Base-by-base conservation (phyloP, 2,113 vertebrate genomes). In the Chauna torquata region DNA sequence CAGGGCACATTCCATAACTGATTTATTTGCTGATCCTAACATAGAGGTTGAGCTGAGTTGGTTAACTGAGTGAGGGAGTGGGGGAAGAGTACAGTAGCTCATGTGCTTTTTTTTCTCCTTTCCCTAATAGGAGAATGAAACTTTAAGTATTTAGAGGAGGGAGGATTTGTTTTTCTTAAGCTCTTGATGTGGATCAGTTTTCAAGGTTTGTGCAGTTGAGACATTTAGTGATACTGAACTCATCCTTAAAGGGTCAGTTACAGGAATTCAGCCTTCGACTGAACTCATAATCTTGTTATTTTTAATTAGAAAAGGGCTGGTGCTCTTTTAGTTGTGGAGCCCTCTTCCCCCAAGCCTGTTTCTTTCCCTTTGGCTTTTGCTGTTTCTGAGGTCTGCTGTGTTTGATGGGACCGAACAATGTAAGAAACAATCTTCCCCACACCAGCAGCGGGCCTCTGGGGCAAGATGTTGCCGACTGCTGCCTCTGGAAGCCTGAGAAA, bases 261-360 rank as follows among this genome's bases (percentile, higher is more conserved):
- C 81, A 97, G 95, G 95, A 98, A 97, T 97, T 97, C 96, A 96
- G 50, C 97, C 96, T 98, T 95, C 65, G 83, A 18, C 11, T 97
- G 96, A 98, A 97, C 97, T 97, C 96, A 64, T 86, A 97, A 88
- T 94, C 78, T 88, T 96, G 93, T 97, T 97, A 82, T 95, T 96
- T 96, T 97, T 96, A 96, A 97, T 98, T 97, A 95, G 85, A 45
- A 66, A 91, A 80, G 16, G 32, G 45, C 74, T 86, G 28, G 19
- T 95, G 66, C 78, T 44, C 69, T 85, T 61, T 82, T 50, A 76
- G 52, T 94, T 94, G 40, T 36, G 68, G 80, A 96, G 47, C 36
- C 62, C 4, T 96, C 85, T 96, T 91, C 80, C 50, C 58, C 50
- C 84, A 36, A 49, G 49, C 20, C 59, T n/a, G 9, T 72, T 54